Base-by-base conservation (phyloP, 2,888 invertebrate species). In the Neoitamus cyanurus region DNA sequence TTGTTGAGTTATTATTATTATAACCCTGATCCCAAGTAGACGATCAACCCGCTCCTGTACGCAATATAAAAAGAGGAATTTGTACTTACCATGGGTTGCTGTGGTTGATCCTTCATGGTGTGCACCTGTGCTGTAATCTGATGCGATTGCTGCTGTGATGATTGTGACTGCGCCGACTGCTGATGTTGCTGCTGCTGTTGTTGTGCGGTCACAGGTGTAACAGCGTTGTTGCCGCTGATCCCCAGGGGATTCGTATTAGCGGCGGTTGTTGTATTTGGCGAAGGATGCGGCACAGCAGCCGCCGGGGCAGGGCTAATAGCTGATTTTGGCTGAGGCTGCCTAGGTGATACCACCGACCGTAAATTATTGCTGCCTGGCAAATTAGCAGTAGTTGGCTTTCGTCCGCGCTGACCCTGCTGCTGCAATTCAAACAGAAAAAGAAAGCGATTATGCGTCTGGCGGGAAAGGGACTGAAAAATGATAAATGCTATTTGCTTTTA, bases 81-180 rank as follows among this genome's bases (percentile, higher is more conserved):
- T 15, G 2, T 42, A 88, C 90, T 90, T 86, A 91, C 91, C 91
- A 91, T 91, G 48, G 91, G 91, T 88, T 91, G 91, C 87, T 91
- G 92, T 85, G 91, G 91, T 89, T 91, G 91, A 89, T 91, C 91
- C 88, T 91, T 91, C 91, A 91, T 91, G 88, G 90, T 90, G 89
- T 91, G 91, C 86, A 90, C 90, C 90, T 91, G 90, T 89, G 91
- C 90, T 87, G 90, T 89, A 87, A 90, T 89, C 88, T 90, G 91
- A 88, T 90, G 91, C 86, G 82, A 58, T 58, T 86, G 84, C 72
- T 90, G 89, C 28, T 86, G 87, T 42, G 86, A 85, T 42, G 85
- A 84, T 78, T 86, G 86, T 42, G 83, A 73, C 84, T 86, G 86
- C 84, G 86, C 85, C 28, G 85, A 88, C 82, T 89, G 88, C 28